A percentile compares a stretch with the other conserved stretches of the same genome.
These are phyloP conservation scores for Stictocephala bisonia DNA, from an alignment of 2,888 invertebrate species.

Conservation along the genomic window DNA sequence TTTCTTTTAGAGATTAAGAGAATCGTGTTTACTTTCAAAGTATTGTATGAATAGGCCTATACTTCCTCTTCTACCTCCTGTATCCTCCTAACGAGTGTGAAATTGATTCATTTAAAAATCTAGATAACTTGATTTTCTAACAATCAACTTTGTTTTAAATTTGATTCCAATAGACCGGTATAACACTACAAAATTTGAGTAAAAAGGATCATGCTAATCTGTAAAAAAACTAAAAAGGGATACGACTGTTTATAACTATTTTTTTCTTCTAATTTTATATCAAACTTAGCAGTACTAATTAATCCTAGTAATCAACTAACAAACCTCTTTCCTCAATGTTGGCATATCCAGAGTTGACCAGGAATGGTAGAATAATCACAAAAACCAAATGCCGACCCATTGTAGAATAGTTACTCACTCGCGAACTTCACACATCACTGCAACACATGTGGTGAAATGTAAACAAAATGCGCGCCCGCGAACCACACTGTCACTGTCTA, in stretches of 20 bases:
- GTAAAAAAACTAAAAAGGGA: neutral
- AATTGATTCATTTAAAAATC: no score
- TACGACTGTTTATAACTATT: neutral
- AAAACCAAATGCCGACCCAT: slow-evolving; percentile 5
- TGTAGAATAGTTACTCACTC: neutral
- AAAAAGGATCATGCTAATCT: no score
- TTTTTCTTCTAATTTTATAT: neutral
- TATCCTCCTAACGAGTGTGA: no score
- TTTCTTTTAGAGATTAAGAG: no score
- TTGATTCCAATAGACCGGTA: no score
- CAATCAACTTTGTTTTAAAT: no score
- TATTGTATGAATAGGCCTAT: no score
- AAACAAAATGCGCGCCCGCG: neutral
- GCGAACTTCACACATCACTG: slow-evolving; percentile 5
- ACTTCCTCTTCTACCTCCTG: no score
- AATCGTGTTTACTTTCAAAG: no score
- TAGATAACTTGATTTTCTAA: no score
- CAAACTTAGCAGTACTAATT: neutral
- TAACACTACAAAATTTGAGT: no score
- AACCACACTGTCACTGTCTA: no score
- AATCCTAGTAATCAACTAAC: neutral
- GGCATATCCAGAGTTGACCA: slow-evolving; percentile 14
- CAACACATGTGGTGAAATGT: neutral
- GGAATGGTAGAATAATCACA: neutral
- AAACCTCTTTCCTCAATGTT: slow-evolving; percentile 43